Base-by-base conservation (phyloP, 2,797 vertebrate species). In the Oryzias dopingdopingensis region DNA sequence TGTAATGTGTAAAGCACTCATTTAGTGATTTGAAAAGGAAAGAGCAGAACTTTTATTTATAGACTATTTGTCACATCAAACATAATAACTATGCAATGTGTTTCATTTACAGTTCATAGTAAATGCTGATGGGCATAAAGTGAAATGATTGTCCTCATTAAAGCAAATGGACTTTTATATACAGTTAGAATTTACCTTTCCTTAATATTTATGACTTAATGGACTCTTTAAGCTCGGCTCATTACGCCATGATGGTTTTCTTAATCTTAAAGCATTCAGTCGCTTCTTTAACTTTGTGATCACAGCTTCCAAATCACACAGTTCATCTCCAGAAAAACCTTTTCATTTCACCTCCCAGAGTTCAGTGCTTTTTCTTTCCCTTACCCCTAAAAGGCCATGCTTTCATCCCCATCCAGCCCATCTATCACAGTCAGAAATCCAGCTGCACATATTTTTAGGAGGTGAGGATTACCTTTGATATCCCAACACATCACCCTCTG, bases 381-480 rank as follows among this genome's bases (percentile, higher is more conserved):
- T 80, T 12, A 12, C 51, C 74, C 42, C 0, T 53, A 72, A 51
- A 85, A 72, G 68, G 71, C 50, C 32, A 40, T 63, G 72, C 52
- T 61, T 76, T 67, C 46, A 51, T 42, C 51, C 43, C 18, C 18
- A 22, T 7, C 41, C 8, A 62, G 73, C 75, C 80, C 80, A 82
- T 82, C 77, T 67, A 17, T 64, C 66, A 57, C 17, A 24, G 57
- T 52, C 61, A 74, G 67, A 70, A 82, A 81, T 69, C 54, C 51
- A 55, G 56, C 72, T 59, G 70, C 63, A 74, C 64, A 80, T 81
- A 82, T 77, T 79, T 70, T 57, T 42, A 50, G 62, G 61, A 78
- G 79, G 80, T 72, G 69, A 2, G 72, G 80, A 84, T 87, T 81
- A 84, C 77, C 72, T 77, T 61, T 59, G 65, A 74, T 79, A 84